A percentile compares a stretch with the other conserved stretches of the same genome.
These are phyloP conservation scores for Halcyon leucocephala DNA, from an alignment of 2,797 vertebrate genomes.

Conservation along the genomic window DNA sequence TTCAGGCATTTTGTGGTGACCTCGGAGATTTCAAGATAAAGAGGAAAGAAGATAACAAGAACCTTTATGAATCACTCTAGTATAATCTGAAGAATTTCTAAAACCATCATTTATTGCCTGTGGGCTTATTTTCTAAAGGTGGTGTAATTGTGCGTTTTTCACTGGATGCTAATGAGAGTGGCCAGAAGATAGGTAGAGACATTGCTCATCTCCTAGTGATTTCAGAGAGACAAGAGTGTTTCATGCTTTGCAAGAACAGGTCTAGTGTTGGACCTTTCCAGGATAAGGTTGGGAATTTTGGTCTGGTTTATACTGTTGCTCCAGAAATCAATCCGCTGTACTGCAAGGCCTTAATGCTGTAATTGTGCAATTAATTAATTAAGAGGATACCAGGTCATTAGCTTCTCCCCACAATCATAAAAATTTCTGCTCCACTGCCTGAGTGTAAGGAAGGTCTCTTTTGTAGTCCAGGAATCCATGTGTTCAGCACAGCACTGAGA, in stretches of 20 bases:
- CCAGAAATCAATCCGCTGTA: background rate
- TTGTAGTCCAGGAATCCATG: background rate
- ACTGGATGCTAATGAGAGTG: slow-evolving; percentile 8
- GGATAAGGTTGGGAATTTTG: background rate
- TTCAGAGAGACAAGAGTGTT: background rate
- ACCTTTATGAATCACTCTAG: slow-evolving; percentile 60
- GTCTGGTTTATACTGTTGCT: background rate
- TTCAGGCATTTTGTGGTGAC: slow-evolving; percentile 55
- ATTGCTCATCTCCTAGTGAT: background rate
- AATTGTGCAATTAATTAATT: background rate
- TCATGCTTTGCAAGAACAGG: background rate
- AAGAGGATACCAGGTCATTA: background rate
- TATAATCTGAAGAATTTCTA: slow-evolving; percentile 51
- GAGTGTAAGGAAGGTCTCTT: background rate
- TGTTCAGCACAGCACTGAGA: background rate
- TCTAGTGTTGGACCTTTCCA: background rate
- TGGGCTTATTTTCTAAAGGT: slow-evolving; percentile 31
- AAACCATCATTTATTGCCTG: slow-evolving; percentile 27
- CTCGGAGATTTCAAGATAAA: slow-evolving; percentile 57
- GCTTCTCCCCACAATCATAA: background rate
- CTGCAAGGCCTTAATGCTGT: background rate
- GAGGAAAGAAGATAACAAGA: slow-evolving; percentile 42
- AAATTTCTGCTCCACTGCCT: background rate
- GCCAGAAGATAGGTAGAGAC: slow-evolving; percentile 13
- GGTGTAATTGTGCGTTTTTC: background rate